A percentile compares a stretch with the other conserved stretches of the same genome.
Evolutionary conservation across 1,140 invertebrate genomes (phyloP).

Genomic region (Trichomalopsis sarcophagae): DNA sequence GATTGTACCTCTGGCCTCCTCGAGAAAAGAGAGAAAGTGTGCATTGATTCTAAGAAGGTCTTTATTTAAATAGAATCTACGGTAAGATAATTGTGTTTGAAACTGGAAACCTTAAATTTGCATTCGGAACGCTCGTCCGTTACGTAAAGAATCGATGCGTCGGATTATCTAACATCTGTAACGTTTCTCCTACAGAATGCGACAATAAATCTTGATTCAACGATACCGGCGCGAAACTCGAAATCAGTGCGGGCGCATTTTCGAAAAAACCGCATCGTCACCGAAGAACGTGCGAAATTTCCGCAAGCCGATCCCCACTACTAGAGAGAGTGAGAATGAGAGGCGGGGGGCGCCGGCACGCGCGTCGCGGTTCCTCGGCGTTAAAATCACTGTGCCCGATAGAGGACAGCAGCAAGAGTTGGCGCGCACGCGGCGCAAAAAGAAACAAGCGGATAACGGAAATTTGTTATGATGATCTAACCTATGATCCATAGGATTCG

Average conservation of each 20-base stretch:
- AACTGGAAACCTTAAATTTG: not conserved
- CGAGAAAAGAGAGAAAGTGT: no score
- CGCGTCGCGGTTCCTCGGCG: constrained; percentile 33
- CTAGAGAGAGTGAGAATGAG: not conserved
- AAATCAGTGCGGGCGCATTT: not conserved
- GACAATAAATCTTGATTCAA: no score
- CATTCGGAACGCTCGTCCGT: no score
- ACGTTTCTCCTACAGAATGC: no score
- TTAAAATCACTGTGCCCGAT: constrained; percentile 60
- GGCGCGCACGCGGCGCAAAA: not conserved
- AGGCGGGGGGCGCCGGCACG: not conserved
- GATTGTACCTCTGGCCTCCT: not conserved
- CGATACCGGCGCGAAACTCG: not conserved
- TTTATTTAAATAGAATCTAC: not conserved
- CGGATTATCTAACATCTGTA: no score
- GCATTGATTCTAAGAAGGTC: no score
- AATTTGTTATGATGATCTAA: constrained; percentile 61
- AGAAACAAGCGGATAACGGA: constrained; percentile 38
- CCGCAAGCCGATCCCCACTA: not conserved
- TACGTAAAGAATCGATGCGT: no score
- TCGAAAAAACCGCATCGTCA: not conserved
- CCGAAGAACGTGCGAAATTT: not conserved
- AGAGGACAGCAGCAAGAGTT: not conserved
- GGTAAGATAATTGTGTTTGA: not conserved
- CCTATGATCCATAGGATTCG: constrained; percentile 71